Conservation (phyloP, 2,113 vertebrate genomes). For the Lepus americanus region DNA sequence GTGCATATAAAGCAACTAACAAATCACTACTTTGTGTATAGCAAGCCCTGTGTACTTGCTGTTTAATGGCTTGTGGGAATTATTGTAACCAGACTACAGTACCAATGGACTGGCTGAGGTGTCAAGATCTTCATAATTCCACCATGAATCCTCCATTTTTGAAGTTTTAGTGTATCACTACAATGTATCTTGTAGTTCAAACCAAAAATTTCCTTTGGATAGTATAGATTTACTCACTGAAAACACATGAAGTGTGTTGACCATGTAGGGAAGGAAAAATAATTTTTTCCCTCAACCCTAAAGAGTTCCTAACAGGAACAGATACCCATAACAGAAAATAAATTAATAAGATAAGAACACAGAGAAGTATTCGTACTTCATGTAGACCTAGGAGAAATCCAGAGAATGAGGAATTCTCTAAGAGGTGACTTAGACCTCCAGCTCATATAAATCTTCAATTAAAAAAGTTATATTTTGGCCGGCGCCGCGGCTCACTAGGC, state of each 20-base stretch:
- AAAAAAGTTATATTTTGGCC: background rate
- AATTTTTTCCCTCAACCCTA: background rate
- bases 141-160: background rate
- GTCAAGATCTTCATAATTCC: background rate
- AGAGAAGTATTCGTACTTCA: background rate
- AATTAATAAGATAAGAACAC: background rate
- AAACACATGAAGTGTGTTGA: background rate
- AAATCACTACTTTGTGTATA: background rate
- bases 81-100: background rate
- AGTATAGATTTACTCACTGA: background rate
- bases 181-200: background rate
- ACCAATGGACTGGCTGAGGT: background rate
- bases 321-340: background rate
- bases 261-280: background rate
- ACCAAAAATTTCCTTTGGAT: background rate
- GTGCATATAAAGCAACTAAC: background rate
- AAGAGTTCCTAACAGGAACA: background rate
- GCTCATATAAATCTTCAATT: background rate
- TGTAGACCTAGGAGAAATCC: too few species aligned
- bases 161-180: background rate
- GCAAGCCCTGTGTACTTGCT: background rate
- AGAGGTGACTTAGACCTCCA: background rate
- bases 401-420: background rate
- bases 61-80: background rate
- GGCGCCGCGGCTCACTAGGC: too few species aligned